phyloP scores from a whole-genome alignment of 2,113 vertebrate species.

The Ictalurus punctatus region DNA sequence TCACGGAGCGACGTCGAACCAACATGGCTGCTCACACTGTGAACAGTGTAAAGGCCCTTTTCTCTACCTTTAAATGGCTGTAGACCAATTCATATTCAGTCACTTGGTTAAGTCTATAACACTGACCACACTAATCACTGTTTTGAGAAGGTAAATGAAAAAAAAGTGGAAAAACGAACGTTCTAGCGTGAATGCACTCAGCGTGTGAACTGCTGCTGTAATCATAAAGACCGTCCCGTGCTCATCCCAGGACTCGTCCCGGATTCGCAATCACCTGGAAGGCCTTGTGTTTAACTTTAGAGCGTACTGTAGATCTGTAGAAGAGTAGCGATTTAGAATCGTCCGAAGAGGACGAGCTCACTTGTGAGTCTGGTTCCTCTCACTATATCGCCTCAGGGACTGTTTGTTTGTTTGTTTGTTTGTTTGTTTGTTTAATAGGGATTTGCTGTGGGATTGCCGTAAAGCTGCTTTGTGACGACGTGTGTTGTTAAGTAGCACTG shows the following conservation, averaged over 20 bases:
- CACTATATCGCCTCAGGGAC: not conserved
- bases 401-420: not conserved
- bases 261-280: not conserved
- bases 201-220: not conserved
- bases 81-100: too few species aligned
- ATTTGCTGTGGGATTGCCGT: not conserved
- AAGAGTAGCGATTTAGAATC: not conserved
- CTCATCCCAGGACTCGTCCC: not conserved
- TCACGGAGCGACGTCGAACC: too few species aligned
- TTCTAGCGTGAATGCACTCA: not conserved
- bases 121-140: too few species aligned
- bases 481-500: not conserved
- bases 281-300: not conserved
- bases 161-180: not conserved
- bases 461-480: not conserved
- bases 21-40: too few species aligned
- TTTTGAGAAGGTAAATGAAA: too few species aligned
- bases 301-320: not conserved
- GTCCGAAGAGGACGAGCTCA: not conserved
- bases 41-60: too few species aligned
- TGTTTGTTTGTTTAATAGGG: not conserved
- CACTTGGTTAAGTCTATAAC: too few species aligned
- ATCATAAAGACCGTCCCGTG: not conserved
- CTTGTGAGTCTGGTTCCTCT: not conserved
- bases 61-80: too few species aligned